Percentiles rank a stretch among this genome's conserved stretches.
Evolutionary conservation across 1,140 invertebrate species (phyloP).

Genomic region (Heterodera schachtii): DNA sequence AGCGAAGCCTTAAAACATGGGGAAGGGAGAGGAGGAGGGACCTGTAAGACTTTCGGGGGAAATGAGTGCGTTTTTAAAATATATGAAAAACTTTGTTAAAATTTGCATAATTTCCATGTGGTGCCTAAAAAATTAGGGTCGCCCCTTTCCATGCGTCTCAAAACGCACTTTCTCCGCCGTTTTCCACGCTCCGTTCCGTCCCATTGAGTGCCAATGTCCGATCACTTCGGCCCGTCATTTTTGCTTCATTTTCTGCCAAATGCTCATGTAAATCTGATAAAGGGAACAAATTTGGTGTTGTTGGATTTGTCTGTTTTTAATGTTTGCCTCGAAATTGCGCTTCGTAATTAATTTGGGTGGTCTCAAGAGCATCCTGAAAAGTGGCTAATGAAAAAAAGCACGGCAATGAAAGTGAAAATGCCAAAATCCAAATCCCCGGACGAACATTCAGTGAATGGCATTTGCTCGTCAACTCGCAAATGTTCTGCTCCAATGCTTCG

Average conservation of each 20-base stretch:
- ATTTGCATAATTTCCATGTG: too few species aligned
- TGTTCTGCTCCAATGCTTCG: constrained; percentile 15
- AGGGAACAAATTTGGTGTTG: not conserved
- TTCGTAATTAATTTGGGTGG: constrained; percentile 47
- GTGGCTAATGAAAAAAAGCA: constrained; percentile 6
- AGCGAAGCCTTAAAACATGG: not conserved
- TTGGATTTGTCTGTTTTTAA: too few species aligned
- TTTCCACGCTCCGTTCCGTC: constrained; percentile 6
- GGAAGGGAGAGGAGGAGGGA: too few species aligned
- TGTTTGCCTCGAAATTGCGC: constrained; percentile 37
- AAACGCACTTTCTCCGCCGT: not conserved
- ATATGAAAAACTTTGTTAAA: too few species aligned
- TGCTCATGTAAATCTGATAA: constrained; percentile 40
- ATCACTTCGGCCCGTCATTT: constrained; percentile 41
- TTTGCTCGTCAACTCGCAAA: constrained; percentile 36
- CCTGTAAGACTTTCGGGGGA: too few species aligned
- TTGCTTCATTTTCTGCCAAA: constrained; percentile 44
- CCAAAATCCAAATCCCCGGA: not conserved
- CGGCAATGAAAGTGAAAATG: constrained; percentile 14
- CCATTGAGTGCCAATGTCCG: not conserved
- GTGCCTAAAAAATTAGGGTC: too few species aligned
- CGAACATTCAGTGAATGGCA: constrained; percentile 35
- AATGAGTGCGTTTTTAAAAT: too few species aligned
- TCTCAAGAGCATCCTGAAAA: constrained; percentile 43
- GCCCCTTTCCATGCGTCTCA: too few species aligned